Percentiles rank a stretch among this genome's conserved stretches.
phyloP scores from a whole-genome alignment of 2,797 vertebrate species.

The Craterocephalus amniculus region DNA sequence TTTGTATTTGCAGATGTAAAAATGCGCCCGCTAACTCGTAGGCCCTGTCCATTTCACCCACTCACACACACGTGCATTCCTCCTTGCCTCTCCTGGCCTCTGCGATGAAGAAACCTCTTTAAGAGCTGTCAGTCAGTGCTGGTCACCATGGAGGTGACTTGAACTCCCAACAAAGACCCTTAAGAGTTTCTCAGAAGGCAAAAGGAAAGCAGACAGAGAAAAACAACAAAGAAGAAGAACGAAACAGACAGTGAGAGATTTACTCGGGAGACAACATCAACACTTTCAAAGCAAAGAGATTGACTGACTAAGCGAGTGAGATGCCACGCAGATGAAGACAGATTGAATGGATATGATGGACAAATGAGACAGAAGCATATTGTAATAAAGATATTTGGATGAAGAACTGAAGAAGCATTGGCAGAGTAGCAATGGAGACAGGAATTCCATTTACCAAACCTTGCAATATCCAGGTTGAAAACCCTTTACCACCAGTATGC shows the following conservation, averaged over 20 bases:
- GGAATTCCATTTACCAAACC: constrained; percentile 23
- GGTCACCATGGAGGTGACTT: constrained; percentile 80
- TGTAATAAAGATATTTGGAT: constrained; percentile 63
- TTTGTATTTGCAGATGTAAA: constrained; percentile 40
- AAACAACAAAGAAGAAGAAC: constrained; percentile 67
- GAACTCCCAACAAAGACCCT: constrained; percentile 77
- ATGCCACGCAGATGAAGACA: constrained; percentile 65
- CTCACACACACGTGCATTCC: constrained; percentile 63
- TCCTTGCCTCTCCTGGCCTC: constrained; percentile 70
- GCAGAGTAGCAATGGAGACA: constrained; percentile 26
- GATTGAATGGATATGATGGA: constrained; percentile 73
- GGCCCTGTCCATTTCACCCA: constrained; percentile 26
- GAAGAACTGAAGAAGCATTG: constrained; percentile 39
- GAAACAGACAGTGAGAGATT: constrained; percentile 66
- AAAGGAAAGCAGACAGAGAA: constrained; percentile 62
- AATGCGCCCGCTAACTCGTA: constrained; percentile 41
- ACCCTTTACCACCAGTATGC: not conserved
- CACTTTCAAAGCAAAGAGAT: constrained; percentile 43
- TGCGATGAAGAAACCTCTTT: constrained; percentile 82
- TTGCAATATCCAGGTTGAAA: constrained; percentile 29
- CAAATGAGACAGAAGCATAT: constrained; percentile 73
- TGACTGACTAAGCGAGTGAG: constrained; percentile 63
- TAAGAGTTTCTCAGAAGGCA: constrained; percentile 78
- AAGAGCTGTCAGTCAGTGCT: constrained; percentile 80
- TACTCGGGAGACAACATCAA: constrained; percentile 57